Percentiles rank a stretch among this genome's conserved stretches.
phyloP scores from a whole-genome alignment of 2,888 invertebrate genomes.

The Cyclophora punctaria region DNA sequence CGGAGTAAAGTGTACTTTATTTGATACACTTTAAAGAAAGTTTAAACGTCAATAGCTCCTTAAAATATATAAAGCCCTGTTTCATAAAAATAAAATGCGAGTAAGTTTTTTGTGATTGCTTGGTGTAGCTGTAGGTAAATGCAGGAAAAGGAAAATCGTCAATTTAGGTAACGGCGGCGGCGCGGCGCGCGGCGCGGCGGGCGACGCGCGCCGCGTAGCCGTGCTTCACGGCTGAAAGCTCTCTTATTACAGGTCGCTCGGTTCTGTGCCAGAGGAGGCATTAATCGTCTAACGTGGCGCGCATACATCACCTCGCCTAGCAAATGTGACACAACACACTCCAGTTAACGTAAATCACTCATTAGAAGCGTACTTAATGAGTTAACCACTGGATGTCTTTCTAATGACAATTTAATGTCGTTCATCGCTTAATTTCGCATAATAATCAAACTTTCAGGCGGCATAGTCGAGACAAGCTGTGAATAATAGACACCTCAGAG shows the following conservation, averaged over 20 bases:
- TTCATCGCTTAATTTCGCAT: slow-evolving; percentile 54
- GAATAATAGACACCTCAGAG: slow-evolving; percentile 53
- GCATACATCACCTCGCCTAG: slow-evolving; percentile 40
- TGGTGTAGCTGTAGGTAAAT: slow-evolving; percentile 5
- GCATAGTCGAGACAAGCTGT: slow-evolving; percentile 39
- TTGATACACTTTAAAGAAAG: no score
- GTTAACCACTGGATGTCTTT: slow-evolving; percentile 48
- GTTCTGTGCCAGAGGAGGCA: slow-evolving; percentile 33
- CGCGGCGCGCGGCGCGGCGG: slow-evolving; percentile 42
- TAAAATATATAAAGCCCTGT: slow-evolving; percentile 1
- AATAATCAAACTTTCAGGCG: slow-evolving; percentile 61
- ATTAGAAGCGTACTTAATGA: slow-evolving; percentile 55
- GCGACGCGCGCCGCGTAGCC: slow-evolving; percentile 20
- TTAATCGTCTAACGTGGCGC: slow-evolving; percentile 35
- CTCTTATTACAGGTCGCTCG: slow-evolving; percentile 44
- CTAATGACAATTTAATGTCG: slow-evolving; percentile 64
- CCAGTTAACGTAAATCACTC: slow-evolving; percentile 59
- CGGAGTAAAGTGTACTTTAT: no score
- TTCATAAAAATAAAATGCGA: slow-evolving; percentile 8
- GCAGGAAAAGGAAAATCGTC: slow-evolving; percentile 35
- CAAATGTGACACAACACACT: slow-evolving; percentile 47
- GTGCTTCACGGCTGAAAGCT: slow-evolving; percentile 45
- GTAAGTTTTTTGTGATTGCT: slow-evolving; percentile 12
- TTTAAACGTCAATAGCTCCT: no score
- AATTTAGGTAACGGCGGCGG: slow-evolving; percentile 40